Conservation (phyloP, 1,140 invertebrate genomes). For the Pectinophora gossypiella region DNA sequence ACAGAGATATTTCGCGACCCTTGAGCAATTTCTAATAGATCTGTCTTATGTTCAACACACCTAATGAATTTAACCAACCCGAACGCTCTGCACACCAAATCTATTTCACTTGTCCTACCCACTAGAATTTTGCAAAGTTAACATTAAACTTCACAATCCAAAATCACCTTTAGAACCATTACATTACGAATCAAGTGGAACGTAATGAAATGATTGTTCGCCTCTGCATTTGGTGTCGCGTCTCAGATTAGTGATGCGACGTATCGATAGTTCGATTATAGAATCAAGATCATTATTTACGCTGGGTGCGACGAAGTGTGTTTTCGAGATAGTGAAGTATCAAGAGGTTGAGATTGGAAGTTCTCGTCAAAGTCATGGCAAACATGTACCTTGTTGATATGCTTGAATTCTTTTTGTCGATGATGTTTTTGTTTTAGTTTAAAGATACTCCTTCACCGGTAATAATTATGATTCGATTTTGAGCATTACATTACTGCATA, state of each 20-base stretch:
- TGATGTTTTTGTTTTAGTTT: too few relatives aligned
- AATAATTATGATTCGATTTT: too few relatives aligned
- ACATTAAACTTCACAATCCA: constrained; percentile 4
- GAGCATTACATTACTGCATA: too few relatives aligned
- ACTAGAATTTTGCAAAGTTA: constrained; percentile 23
- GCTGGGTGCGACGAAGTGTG: constrained; percentile 17
- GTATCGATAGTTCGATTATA: constrained; percentile 29
- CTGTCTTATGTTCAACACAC: background rate
- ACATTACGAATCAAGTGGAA: constrained; percentile 1
- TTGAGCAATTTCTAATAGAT: too few relatives aligned
- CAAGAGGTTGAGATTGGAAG: too few relatives aligned
- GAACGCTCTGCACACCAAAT: constrained; percentile 27
- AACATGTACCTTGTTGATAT: too few relatives aligned
- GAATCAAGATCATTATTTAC: constrained; percentile 30
- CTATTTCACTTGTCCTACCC: constrained; percentile 29
- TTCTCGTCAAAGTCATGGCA: too few relatives aligned
- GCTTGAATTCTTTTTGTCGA: too few relatives aligned
- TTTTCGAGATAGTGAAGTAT: too few relatives aligned
- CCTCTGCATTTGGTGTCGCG: constrained; percentile 21
- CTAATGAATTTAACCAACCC: constrained; percentile 15
- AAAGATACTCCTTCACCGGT: too few relatives aligned
- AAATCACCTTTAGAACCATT: constrained; percentile 8
- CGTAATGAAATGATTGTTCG: constrained; percentile 9
- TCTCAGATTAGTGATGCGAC: constrained; percentile 27
- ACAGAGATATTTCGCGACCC: too few relatives aligned